Evolutionary conservation across 2,113 vertebrate genomes (phyloP), one percentile per base, ranked within the genome.

Genomic region (Dolichallabes microphthalmus): DNA sequence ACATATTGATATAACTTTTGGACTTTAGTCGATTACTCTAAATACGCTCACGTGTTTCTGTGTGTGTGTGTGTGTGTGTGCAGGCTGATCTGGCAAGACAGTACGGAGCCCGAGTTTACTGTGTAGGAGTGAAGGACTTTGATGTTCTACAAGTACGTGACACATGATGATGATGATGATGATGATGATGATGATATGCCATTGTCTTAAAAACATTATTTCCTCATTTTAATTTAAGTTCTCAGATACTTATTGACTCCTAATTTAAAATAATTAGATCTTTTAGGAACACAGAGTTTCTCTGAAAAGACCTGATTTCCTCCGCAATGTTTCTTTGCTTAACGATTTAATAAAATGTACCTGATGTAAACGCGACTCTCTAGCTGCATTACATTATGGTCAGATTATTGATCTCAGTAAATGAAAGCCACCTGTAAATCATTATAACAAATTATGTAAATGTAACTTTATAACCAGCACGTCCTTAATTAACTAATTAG

Each of bases 71-170:
- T 64, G 66, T 86, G 52, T 80, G 52, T 73, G 17, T 79, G 58
- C 89, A 99, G 98, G 98, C 98, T 55, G 90, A 93, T 77, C 87
- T 76, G 83, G 95, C 95, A 87, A 94, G 98, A 91, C 90, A 91
- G 0, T 94, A 95, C 80, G 98, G 98, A 82, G 98, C 97, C 7
- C 95, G 96, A 91, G 97, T 99, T 71, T 99, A 97, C 89, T 99
- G 98, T 82, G 96, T 99, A 9, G 98, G 98, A 0, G 97, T 99
- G 86, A 95, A 95, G 80, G 96, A 97, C 92, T 99, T 98, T 92
- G 95, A 96, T 87, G 95, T 96, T 89, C 95, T 94, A n/a, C 97
- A 99, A 95, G 98, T 98, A 93, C 90, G 79, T 76, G 35, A 74
- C 1, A 25, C 35, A 58, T 32, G n/a, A 58, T 58, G 77, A 22